These are phyloP conservation scores for Orchesella flavescens DNA, from an alignment of 2,888 invertebrate species.

Conservation along the genomic window DNA sequence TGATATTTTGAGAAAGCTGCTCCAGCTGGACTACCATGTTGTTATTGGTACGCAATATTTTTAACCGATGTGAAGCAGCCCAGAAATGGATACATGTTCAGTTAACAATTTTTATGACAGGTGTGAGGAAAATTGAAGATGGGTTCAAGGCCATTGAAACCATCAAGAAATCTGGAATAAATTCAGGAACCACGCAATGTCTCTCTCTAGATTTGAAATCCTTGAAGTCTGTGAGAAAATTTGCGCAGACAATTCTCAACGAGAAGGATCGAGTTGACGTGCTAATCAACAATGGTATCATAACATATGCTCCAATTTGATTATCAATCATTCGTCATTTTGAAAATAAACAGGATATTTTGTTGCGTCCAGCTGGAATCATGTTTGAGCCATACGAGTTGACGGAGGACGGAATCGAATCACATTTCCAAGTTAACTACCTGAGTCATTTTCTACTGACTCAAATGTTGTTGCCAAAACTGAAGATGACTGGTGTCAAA, in stretches of 20 bases:
- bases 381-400: slow-evolving; percentile 88
- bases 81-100: background rate
- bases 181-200: slow-evolving; percentile 79
- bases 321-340: background rate
- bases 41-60: slow-evolving; percentile 79
- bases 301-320: background rate
- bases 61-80: background rate
- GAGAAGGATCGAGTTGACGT: slow-evolving; percentile 81
- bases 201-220: slow-evolving; percentile 85
- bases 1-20: slow-evolving; percentile 83
- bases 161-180: slow-evolving; percentile 76
- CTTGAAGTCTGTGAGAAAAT: slow-evolving; percentile 83
- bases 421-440: slow-evolving; percentile 90
- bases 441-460: slow-evolving; percentile 89
- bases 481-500: slow-evolving; percentile 80
- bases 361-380: slow-evolving; percentile 90
- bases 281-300: slow-evolving; percentile 85
- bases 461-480: slow-evolving; percentile 83
- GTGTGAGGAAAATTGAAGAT: slow-evolving; percentile 81
- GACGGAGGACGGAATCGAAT: slow-evolving; percentile 88
- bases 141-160: slow-evolving; percentile 76
- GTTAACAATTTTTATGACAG: slow-evolving; percentile 74
- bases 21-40: slow-evolving; percentile 85
- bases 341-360: too few species aligned
- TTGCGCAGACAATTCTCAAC: slow-evolving; percentile 80